Conservation (phyloP, 1,140 invertebrate species). For the Cheumatopsyche charites region DNA sequence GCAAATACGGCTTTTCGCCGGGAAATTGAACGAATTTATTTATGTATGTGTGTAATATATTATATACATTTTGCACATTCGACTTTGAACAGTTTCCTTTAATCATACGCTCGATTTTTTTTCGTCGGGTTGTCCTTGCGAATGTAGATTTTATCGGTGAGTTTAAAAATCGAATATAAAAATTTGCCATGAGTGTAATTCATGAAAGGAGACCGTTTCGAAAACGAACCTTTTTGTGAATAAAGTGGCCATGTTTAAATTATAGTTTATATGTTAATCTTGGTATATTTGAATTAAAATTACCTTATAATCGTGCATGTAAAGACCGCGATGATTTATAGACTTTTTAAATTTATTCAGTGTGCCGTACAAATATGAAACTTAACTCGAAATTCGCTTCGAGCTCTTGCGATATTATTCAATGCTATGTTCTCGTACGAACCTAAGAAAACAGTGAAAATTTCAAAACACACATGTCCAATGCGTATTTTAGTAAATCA, state of each 20-base stretch:
- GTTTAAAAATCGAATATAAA: not conserved
- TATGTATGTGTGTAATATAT: too few relatives aligned
- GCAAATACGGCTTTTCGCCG: too few relatives aligned
- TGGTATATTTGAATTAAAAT: conserved; percentile 11
- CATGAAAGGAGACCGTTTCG: not conserved
- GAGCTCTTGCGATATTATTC: not conserved
- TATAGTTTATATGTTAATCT: conserved; percentile 8
- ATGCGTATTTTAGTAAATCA: too few relatives aligned
- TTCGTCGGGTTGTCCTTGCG: not conserved
- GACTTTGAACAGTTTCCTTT: not conserved
- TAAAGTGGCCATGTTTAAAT: not conserved
- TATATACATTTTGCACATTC: too few relatives aligned
- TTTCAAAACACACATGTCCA: too few relatives aligned
- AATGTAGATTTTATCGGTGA: not conserved
- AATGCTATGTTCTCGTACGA: too few relatives aligned
- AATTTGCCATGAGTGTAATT: not conserved
- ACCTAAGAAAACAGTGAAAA: too few relatives aligned
- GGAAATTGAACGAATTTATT: too few relatives aligned
- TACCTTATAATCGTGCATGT: not conserved
- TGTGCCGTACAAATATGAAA: too few relatives aligned
- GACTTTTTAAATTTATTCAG: too few relatives aligned
- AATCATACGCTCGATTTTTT: not conserved
- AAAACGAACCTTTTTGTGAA: not conserved
- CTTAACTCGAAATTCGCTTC: not conserved
- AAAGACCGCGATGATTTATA: not conserved